phyloP scores from a whole-genome alignment of 2,888 invertebrate genomes.

The Xestia c-nigrum region DNA sequence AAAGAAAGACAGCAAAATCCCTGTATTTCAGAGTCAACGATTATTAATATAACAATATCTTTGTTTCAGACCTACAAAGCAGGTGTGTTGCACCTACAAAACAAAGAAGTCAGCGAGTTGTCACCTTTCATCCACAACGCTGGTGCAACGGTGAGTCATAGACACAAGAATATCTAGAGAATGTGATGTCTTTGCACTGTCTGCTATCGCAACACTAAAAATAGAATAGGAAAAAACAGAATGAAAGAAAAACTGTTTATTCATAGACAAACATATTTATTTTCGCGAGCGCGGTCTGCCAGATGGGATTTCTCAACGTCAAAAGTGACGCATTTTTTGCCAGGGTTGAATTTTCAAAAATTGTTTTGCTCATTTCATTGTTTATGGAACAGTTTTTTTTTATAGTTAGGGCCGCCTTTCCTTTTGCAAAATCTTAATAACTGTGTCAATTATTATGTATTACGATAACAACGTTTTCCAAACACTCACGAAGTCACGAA shows the following conservation, averaged over 20 bases:
- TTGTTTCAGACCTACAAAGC: conserved; percentile 80
- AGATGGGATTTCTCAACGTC: neutral
- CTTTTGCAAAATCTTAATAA: neutral
- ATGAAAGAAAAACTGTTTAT: neutral
- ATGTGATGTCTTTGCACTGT: conserved; percentile 24
- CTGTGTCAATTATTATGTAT: conserved; percentile 12
- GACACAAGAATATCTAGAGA: conserved; percentile 13
- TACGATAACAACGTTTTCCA: conserved; percentile 44
- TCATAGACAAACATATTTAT: neutral
- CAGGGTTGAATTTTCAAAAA: neutral
- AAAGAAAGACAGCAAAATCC: neutral
- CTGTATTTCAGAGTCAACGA: conserved; percentile 1
- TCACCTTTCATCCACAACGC: conserved; percentile 73
- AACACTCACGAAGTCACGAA: conserved; percentile 27
- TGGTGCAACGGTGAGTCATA: conserved; percentile 72
- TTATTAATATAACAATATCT: conserved; percentile 7
- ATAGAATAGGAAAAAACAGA: neutral
- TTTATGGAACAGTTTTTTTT: neutral
- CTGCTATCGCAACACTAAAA: conserved; percentile 9
- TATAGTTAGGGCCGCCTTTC: neutral
- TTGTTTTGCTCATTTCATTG: neutral
- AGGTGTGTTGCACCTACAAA: conserved; percentile 62
- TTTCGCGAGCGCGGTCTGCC: neutral
- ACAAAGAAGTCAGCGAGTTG: conserved; percentile 61
- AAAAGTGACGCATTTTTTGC: neutral